Conservation (phyloP, 1,140 invertebrate species). For the Sycophila sp. region DNA sequence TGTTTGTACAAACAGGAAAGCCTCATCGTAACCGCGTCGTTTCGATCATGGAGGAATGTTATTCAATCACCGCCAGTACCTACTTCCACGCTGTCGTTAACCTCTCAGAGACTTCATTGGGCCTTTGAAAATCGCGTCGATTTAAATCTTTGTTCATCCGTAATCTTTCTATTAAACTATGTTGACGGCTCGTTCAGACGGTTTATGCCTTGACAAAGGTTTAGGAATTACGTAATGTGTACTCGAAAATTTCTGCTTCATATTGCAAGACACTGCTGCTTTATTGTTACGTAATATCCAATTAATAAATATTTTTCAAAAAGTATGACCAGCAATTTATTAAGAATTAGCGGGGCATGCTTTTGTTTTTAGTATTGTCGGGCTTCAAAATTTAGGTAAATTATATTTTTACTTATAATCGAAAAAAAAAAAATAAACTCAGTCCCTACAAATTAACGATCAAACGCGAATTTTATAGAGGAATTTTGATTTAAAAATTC, state of each 20-base stretch:
- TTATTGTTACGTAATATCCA: background rate
- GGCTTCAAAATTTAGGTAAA: too few species aligned
- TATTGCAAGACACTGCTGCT: background rate
- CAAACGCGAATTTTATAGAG: too few species aligned
- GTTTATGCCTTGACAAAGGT: background rate
- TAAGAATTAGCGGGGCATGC: too few species aligned
- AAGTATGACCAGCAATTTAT: background rate
- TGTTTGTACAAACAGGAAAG: conserved; percentile 4
- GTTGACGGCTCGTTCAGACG: background rate
- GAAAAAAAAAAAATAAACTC: too few species aligned
- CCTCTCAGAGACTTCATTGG: conserved; percentile 43
- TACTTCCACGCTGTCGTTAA: conserved; percentile 47
- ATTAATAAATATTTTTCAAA: background rate
- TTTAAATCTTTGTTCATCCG: conserved; percentile 32
- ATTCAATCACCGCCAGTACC: conserved; percentile 42
- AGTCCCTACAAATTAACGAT: too few species aligned
- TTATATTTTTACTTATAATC: too few species aligned
- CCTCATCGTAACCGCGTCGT: background rate
- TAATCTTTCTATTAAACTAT: conserved; percentile 3
- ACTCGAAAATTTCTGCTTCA: background rate
- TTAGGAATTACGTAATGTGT: too few species aligned
- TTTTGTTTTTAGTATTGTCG: too few species aligned
- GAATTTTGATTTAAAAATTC: too few species aligned
- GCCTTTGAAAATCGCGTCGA: conserved; percentile 46
- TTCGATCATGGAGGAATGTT: conserved; percentile 26